These are phyloP conservation scores for Gambusia yucatana DNA, from an alignment of 2,797 vertebrate species.

Conservation along the genomic window DNA sequence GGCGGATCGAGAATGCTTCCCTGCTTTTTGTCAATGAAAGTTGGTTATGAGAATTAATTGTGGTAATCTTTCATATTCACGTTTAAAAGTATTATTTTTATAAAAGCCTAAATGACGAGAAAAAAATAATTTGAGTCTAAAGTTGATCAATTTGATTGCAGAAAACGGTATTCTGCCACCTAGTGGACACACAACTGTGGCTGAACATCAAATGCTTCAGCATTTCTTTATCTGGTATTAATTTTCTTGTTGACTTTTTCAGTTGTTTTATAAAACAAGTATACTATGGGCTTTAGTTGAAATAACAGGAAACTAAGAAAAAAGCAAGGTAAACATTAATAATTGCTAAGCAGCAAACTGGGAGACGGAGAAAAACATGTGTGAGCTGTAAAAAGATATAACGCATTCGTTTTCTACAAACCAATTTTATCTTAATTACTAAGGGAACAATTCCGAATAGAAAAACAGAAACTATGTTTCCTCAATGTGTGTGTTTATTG, in stretches of 20 bases:
- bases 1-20: conserved; percentile 20
- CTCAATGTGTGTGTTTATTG: conserved; percentile 25
- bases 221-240: neutral
- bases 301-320: neutral
- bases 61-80: neutral
- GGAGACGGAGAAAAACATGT: conserved; percentile 1
- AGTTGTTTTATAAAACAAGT: neutral
- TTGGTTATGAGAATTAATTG: neutral
- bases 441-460: conserved; percentile 23
- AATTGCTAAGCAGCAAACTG: conserved; percentile 21
- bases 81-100: neutral
- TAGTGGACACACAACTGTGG: conserved; percentile 54
- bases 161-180: conserved; percentile 65
- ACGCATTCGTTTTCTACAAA: conserved; percentile 17
- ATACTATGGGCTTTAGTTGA: neutral
- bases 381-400: conserved; percentile 24
- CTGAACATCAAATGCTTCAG: neutral
- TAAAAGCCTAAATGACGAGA: neutral
- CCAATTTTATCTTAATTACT: conserved; percentile 27
- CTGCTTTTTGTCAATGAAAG: conserved; percentile 21
- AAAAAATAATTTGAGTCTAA: neutral
- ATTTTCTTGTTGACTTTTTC: neutral
- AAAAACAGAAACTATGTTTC: conserved; percentile 20
- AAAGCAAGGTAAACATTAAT: neutral
- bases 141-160: conserved; percentile 7